These are phyloP conservation scores for Malaclemys terrapin DNA, from an alignment of 2,113 vertebrate species.

Conservation along the genomic window DNA sequence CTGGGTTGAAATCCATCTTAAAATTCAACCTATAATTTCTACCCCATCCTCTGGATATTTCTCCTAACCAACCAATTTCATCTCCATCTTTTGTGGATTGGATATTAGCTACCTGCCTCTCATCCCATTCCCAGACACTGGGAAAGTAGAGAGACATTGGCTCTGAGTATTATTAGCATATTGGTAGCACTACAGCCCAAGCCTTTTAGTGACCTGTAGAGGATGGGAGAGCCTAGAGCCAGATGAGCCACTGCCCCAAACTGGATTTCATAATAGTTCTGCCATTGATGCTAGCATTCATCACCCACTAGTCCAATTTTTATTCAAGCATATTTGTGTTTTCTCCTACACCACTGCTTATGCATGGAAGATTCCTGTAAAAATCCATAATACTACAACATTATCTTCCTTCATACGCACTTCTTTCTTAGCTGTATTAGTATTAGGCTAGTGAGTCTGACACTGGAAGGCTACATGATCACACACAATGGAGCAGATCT, in stretches of 20 bases:
- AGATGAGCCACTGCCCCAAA: background rate
- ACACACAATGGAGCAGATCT: rapidly evolving
- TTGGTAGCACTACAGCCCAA: background rate
- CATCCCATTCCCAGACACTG: background rate
- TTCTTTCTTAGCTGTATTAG: background rate
- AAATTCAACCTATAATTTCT: background rate
- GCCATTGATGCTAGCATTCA: background rate
- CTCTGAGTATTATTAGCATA: background rate
- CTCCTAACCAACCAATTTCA: background rate
- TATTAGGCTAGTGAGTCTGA: rapidly evolving
- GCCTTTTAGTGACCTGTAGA: background rate
- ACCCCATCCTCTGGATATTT: background rate
- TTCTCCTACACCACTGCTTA: background rate
- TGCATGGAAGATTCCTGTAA: background rate
- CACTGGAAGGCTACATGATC: rapidly evolving
- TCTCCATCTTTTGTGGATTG: background rate
- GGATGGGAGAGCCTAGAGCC: background rate
- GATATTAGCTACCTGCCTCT: background rate
- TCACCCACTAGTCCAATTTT: background rate
- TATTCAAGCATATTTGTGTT: background rate
- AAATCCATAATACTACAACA: background rate
- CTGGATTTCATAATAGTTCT: background rate
- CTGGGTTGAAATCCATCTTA: background rate
- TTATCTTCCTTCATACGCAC: background rate
- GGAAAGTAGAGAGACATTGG: background rate